phyloP scores from a whole-genome alignment of 2,113 vertebrate species.

The Rhynchopsitta pachyrhyncha region DNA sequence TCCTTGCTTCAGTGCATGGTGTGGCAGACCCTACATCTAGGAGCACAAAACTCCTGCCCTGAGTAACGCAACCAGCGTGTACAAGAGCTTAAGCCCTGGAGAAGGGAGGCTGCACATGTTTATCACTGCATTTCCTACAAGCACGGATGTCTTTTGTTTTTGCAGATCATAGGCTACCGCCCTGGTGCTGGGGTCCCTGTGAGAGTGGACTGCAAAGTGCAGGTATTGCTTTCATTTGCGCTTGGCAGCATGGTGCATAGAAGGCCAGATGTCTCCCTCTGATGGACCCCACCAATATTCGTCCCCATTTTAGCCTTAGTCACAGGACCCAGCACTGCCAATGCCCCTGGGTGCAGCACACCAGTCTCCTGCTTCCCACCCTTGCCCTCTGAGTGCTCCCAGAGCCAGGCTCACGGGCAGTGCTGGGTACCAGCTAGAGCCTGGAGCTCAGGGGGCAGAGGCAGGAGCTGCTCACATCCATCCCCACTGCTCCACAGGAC shows the following conservation, averaged over 20 bases:
- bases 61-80: accelerated
- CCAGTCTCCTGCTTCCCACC: background rate
- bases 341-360: background rate
- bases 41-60: background rate
- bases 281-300: background rate
- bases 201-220: constrained; percentile 86
- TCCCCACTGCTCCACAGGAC: background rate
- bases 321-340: background rate
- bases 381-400: accelerated
- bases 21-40: background rate
- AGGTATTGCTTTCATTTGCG: constrained; percentile 72
- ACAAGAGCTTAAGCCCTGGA: background rate
- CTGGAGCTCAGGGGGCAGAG: background rate
- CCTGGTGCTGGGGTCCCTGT: constrained; percentile 88
- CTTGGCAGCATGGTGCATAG: accelerated
- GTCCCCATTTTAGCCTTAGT: background rate
- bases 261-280: background rate
- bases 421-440: background rate
- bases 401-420: background rate
- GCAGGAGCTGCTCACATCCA: background rate
- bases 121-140: background rate
- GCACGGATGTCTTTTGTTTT: background rate
- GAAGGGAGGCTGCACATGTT: accelerated
- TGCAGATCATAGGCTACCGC: constrained; percentile 91
- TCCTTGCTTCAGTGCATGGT: background rate